These are phyloP conservation scores for Dichetophora obliterata DNA, from an alignment of 2,888 invertebrate genomes.

Conservation along the genomic window DNA sequence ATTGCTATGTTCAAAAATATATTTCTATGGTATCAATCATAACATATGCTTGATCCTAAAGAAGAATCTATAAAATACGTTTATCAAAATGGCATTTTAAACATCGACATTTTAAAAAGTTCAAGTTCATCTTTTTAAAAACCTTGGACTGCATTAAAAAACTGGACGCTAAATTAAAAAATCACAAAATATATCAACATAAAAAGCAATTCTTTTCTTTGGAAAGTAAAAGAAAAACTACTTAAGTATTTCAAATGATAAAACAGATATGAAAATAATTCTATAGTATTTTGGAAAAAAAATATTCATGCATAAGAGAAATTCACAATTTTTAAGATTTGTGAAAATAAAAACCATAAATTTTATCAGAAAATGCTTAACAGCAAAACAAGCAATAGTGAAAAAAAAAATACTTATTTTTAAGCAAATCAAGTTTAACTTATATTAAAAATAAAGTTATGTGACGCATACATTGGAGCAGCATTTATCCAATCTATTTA, in stretches of 20 bases:
- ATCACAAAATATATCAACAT: constrained; percentile 48
- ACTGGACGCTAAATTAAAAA: constrained; percentile 37
- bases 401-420: background rate
- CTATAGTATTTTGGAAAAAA: background rate
- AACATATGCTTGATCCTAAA: too few species aligned
- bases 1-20: too few species aligned
- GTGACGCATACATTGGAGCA: constrained; percentile 6
- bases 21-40: too few species aligned
- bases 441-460: constrained; percentile 10
- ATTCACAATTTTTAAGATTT: background rate
- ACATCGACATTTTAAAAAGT: background rate
- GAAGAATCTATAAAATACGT: background rate
- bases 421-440: constrained; percentile 3
- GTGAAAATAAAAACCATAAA: constrained; percentile 33
- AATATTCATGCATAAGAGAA: constrained; percentile 18
- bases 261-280: constrained; percentile 38
- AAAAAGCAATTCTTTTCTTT: constrained; percentile 62
- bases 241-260: constrained; percentile 41
- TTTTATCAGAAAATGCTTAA: constrained; percentile 6
- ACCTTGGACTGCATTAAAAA: background rate
- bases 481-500: background rate
- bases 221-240: constrained; percentile 50
- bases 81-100: background rate
- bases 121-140: background rate
- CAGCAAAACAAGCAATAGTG: constrained; percentile 26